phyloP scores from a whole-genome alignment of 2,797 vertebrate genomes.

The Acomys russatus region DNA sequence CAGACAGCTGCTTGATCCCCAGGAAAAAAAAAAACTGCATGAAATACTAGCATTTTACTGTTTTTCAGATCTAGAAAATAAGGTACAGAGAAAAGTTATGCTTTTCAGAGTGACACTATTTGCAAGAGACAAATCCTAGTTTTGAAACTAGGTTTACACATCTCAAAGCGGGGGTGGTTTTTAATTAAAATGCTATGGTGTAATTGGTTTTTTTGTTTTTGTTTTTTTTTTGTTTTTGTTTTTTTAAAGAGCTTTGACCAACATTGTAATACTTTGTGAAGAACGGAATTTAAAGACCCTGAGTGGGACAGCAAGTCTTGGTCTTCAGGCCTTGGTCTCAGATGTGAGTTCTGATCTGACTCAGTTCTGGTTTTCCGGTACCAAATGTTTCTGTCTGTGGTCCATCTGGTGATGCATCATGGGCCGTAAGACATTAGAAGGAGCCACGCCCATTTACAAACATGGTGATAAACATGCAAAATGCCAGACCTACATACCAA shows the following conservation, averaged over 20 bases:
- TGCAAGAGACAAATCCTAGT: background rate
- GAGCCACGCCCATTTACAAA: background rate
- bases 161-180: background rate
- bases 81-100: background rate
- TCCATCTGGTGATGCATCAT: background rate
- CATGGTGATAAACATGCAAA: background rate
- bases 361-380: no score
- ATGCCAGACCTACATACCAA: background rate
- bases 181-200: background rate
- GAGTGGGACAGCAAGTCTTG: background rate
- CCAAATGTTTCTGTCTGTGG: background rate
- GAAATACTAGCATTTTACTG: background rate
- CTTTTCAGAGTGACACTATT: background rate
- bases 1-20: background rate
- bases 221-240: no score
- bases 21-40: background rate
- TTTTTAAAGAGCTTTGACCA: background rate
- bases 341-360: background rate
- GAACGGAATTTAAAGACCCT: background rate
- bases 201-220: background rate
- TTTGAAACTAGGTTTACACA: background rate
- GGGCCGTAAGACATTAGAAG: background rate
- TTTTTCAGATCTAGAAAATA: constrained; percentile 26
- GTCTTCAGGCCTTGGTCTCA: background rate
- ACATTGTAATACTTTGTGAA: background rate